Evolutionary conservation across 2,797 vertebrate genomes (phyloP).

Genomic region (Anguilla pacifica): DNA sequence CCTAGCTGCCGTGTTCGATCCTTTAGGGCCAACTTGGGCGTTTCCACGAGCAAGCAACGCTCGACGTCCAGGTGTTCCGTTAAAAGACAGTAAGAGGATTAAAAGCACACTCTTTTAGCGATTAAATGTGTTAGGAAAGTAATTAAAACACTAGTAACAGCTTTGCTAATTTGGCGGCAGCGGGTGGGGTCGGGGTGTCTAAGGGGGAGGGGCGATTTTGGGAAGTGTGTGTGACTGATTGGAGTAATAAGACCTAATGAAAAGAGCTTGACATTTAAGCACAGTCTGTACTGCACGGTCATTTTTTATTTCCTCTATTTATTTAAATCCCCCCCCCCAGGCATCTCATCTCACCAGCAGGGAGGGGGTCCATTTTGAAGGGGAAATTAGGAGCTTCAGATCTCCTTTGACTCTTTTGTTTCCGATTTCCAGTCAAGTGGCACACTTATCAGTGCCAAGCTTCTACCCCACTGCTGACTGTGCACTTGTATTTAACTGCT

Average conservation of each 20-base stretch:
- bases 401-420: background rate
- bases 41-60: background rate
- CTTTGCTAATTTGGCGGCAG: background rate
- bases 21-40: too few relatives aligned
- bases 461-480: background rate
- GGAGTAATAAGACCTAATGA: background rate
- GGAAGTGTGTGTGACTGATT: slow-evolving; percentile 7
- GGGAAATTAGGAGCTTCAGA: slow-evolving; percentile 42
- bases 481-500: background rate
- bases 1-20: too few relatives aligned
- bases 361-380: slow-evolving; percentile 58
- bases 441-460: background rate
- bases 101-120: slow-evolving; percentile 20
- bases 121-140: background rate
- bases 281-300: slow-evolving; percentile 37
- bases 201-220: background rate
- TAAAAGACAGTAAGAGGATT: background rate
- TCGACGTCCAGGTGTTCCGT: slow-evolving; percentile 1
- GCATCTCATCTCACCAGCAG: slow-evolving; percentile 12
- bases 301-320: background rate
- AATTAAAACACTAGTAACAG: background rate
- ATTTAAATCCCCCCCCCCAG: background rate
- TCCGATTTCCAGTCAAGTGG: background rate
- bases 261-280: slow-evolving; percentile 44
- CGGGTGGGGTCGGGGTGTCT: background rate